These are phyloP conservation scores for Rhopalosiphum padi DNA, from an alignment of 1,140 invertebrate genomes.

Conservation along the genomic window DNA sequence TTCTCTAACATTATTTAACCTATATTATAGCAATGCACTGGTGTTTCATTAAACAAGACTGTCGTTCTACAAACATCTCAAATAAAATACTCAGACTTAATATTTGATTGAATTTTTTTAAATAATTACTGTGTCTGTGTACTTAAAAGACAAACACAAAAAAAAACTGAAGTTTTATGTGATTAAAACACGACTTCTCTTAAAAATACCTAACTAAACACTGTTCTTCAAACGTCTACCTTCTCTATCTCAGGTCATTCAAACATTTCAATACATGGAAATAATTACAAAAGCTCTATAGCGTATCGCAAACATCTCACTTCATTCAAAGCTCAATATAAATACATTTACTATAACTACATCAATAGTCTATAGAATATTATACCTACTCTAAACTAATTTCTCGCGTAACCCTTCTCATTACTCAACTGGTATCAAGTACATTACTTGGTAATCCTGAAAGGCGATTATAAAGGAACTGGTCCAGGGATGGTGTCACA, in stretches of 20 bases:
- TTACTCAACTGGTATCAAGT: neutral
- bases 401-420: neutral
- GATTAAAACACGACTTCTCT: neutral
- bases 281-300: neutral
- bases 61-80: neutral
- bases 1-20: neutral
- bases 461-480: neutral
- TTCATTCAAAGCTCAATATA: neutral
- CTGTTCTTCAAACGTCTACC: neutral
- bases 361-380: neutral
- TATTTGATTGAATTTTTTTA: neutral
- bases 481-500: neutral
- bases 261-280: neutral
- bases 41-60: neutral
- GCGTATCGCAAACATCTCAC: neutral
- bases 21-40: too few relatives aligned
- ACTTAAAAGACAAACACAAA: neutral
- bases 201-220: neutral
- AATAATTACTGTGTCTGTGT: neutral
- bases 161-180: neutral
- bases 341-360: neutral
- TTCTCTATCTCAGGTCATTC: neutral
- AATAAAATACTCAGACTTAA: neutral
- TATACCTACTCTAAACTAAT: slow-evolving; percentile 1
- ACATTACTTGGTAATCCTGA: neutral